Evolutionary conservation across 2,888 invertebrate species (phyloP), one percentile per base, ranked within the genome.

Genomic region (Ctena decussata): DNA sequence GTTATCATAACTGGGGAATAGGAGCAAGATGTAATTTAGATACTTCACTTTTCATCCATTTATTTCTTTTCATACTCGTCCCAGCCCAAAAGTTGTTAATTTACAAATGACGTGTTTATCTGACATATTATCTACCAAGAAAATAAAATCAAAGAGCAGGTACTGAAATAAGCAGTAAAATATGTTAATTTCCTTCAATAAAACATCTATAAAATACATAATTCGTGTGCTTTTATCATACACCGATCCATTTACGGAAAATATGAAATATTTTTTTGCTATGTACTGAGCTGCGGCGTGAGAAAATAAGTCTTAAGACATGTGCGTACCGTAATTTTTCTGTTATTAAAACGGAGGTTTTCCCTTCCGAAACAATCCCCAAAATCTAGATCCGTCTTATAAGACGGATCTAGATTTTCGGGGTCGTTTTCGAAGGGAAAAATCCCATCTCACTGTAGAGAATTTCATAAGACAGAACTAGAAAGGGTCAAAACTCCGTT

Each of bases 171-270:
- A 65, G 35, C 65, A 30, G 65, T 65, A 83, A 85, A 85, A 83
- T 87, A 87, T 87, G 87, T 75, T 85, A 87, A 87, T 87, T 87
- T 85, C 69, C 70, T 44, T 35, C 78, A 60, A 83, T 87, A 87
- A 87, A 87, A 53, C 37, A 35, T 77, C 69, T 57, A 85, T 87
- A 87, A 87, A 87, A 60, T 60, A 41, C 37, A 57, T 75, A 65
- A 65, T 65, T 37, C 35, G n/a, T 69, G 35, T 46, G 70, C 70
- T 70, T 69, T 46, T 46, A 44, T 70, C 41, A 77, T 39, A 46
- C 69, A 18, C 39, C 32, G 70, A 65, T 65, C 65, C 35, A 35
- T 65, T 65, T 65, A 35, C 30, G 35, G 35, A 30, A 65, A 65
- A 65, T 65, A 65, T 35, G 46, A 21, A 46, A n/a, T 46, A 57